phyloP scores from a whole-genome alignment of 2,113 vertebrate species.

The Cavia aperea region DNA sequence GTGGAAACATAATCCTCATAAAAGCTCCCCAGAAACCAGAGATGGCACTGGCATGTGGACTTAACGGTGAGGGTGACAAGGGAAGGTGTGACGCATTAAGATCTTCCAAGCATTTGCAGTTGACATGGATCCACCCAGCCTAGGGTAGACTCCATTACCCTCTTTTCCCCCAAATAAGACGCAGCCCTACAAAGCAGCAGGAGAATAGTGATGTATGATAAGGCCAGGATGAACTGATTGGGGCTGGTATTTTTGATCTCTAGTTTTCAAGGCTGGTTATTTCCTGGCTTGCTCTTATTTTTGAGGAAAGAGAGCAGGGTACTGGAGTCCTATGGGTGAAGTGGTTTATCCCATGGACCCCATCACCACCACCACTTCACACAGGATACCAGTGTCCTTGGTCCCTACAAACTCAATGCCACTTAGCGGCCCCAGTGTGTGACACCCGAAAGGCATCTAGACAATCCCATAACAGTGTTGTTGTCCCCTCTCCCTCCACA shows the following conservation, averaged over 20 bases:
- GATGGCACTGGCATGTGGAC: background rate
- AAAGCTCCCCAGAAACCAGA: background rate
- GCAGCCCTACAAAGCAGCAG: background rate
- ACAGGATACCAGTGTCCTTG: background rate
- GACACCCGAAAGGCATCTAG: background rate
- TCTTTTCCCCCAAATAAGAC: background rate
- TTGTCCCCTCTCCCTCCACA: rapidly evolving
- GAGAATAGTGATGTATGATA: background rate
- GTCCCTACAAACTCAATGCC: background rate
- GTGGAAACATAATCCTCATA: background rate
- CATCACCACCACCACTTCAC: background rate
- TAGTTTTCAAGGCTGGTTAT: background rate
- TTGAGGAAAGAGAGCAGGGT: background rate
- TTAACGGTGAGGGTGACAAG: background rate
- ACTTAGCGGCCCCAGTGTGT: background rate
- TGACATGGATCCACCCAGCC: background rate
- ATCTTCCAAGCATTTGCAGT: background rate
- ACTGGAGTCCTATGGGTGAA: background rate
- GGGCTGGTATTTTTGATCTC: background rate
- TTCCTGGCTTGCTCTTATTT: background rate
- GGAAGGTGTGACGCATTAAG: background rate
- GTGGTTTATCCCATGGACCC: no score
- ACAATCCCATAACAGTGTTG: background rate
- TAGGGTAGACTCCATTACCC: background rate
- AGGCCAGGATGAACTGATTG: background rate